These are phyloP conservation scores for Acanthochromis polyacanthus DNA, from an alignment of 2,113 vertebrate species.

Conservation along the genomic window DNA sequence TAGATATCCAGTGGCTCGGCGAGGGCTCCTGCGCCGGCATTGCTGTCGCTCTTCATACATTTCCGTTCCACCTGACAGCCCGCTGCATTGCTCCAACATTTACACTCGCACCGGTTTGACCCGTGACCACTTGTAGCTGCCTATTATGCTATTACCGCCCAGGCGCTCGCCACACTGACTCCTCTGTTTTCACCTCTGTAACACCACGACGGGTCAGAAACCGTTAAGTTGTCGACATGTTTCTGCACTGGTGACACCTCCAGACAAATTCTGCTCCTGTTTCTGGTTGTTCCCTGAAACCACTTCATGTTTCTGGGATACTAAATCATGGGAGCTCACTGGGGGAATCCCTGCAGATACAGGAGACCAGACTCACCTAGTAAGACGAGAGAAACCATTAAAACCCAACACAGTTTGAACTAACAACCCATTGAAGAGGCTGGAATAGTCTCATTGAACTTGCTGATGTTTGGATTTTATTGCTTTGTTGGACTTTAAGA, in stretches of 20 bases:
- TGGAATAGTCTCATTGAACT: no score
- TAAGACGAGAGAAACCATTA: no score
- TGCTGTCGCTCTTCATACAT: conserved; percentile 63
- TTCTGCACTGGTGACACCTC: conserved; percentile 45
- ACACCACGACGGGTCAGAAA: conserved; percentile 31
- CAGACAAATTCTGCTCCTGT: conserved; percentile 15
- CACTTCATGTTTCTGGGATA: not conserved
- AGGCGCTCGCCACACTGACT: not conserved
- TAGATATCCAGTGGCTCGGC: conserved; percentile 70
- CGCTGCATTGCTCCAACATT: conserved; percentile 58
- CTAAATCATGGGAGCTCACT: no score
- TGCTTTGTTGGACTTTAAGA: no score
- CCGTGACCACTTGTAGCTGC: conserved; percentile 70
- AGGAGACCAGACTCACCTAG: no score
- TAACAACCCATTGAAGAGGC: no score
- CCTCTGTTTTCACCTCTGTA: conserved; percentile 19
- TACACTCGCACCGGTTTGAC: conserved; percentile 64
- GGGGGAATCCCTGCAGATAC: no score
- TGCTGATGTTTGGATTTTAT: no score
- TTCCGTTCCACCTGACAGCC: conserved; percentile 75
- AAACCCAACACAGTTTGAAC: no score
- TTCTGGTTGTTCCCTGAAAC: not conserved
- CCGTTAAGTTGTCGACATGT: conserved; percentile 39
- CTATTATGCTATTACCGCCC: conserved; percentile 60
- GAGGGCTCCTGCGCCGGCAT: conserved; percentile 22